A percentile compares a stretch with the other conserved stretches of the same genome.
phyloP scores from a whole-genome alignment of 2,113 vertebrate genomes.

The Xenopus laevis region DNA sequence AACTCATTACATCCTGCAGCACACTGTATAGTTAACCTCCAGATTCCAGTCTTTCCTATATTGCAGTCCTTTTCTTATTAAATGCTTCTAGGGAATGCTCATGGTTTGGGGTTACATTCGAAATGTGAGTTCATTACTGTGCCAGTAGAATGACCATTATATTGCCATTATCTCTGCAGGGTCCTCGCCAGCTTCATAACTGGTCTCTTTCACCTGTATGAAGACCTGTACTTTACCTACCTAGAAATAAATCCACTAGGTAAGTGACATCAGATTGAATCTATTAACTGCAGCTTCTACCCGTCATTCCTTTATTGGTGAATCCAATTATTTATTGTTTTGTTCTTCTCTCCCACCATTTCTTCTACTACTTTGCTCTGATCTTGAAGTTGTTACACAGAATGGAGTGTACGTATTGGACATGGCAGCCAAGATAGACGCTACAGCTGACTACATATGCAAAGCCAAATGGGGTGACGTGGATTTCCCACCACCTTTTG shows the following conservation, averaged over 20 bases:
- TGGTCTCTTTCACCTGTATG: slow-evolving; percentile 90
- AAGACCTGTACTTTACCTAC: slow-evolving; percentile 96
- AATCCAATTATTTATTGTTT: no score
- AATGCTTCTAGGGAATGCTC: no score
- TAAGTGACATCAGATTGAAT: slow-evolving; percentile 50
- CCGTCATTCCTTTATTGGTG: no score
- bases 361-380: neutral
- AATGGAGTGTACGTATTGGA: slow-evolving; percentile 88
- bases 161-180: slow-evolving; percentile 61
- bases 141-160: slow-evolving; percentile 37
- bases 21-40: no score
- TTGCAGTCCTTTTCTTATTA: no score
- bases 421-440: slow-evolving; percentile 93
- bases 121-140: no score
- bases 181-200: slow-evolving; percentile 86
- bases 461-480: slow-evolving; percentile 96
- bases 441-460: slow-evolving; percentile 93
- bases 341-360: no score
- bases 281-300: no score
- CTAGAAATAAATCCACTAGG: slow-evolving; percentile 97
- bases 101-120: no score
- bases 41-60: no score
- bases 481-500: slow-evolving; percentile 95
- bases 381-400: slow-evolving; percentile 75
- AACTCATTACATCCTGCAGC: no score